Evolutionary conservation across 2,888 invertebrate genomes (phyloP).

Genomic region (Pterostichus madidus): DNA sequence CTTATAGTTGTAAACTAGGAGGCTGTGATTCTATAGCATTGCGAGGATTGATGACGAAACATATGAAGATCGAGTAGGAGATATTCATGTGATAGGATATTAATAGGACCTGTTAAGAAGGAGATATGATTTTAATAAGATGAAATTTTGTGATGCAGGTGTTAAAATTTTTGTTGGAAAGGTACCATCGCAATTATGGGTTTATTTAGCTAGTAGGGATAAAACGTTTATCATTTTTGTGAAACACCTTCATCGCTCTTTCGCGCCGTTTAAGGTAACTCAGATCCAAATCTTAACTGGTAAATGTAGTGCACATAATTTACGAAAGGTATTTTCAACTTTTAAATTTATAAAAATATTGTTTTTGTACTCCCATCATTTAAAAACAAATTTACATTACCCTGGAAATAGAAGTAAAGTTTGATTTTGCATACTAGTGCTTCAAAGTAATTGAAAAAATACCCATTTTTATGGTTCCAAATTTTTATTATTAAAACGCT

Average conservation of each 20-base stretch:
- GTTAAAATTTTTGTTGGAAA: constrained; percentile 30
- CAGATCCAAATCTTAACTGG: constrained; percentile 34
- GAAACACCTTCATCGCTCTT: neutral
- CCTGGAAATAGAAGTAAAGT: no score
- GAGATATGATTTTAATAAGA: constrained; percentile 2
- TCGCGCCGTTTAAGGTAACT: constrained; percentile 8
- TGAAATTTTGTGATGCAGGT: constrained; percentile 35
- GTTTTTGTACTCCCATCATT: no score
- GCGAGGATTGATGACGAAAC: constrained; percentile 22
- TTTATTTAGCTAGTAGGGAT: constrained; percentile 26
- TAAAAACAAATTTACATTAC: no score
- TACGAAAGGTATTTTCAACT: neutral
- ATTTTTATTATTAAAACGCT: no score
- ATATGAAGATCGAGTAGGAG: constrained; percentile 27
- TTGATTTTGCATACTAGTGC: no score
- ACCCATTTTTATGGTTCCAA: no score
- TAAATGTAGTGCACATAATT: neutral
- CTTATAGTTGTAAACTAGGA: neutral
- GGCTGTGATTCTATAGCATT: neutral
- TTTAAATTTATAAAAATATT: neutral
- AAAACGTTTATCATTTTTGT: constrained; percentile 14
- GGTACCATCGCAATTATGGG: constrained; percentile 12
- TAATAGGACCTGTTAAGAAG: neutral
- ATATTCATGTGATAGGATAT: constrained; percentile 24
- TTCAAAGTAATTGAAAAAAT: no score